Conservation (phyloP, 2,113 vertebrate genomes). For the Brachirus orientalis region DNA sequence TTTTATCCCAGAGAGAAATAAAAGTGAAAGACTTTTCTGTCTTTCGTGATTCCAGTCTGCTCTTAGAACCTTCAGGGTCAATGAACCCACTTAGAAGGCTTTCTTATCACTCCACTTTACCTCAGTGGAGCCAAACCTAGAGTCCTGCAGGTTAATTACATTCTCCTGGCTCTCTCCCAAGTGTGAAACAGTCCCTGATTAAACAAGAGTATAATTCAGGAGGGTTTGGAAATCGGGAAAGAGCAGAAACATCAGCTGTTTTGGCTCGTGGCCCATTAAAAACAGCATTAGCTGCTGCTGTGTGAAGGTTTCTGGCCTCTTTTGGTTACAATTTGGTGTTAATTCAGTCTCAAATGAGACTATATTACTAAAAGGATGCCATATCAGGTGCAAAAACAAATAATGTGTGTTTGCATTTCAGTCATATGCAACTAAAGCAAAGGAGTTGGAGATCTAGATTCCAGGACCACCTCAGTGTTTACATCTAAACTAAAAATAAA, state of each 20-base stretch:
- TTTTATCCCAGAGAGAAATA: constrained; percentile 1
- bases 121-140: neutral
- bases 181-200: constrained; percentile 37
- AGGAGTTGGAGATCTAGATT: no score
- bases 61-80: constrained; percentile 29
- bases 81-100: constrained; percentile 21
- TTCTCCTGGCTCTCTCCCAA: constrained; percentile 58
- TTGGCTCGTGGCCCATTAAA: neutral
- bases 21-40: constrained; percentile 7
- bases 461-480: no score
- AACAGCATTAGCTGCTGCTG: no score
- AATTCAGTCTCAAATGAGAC: neutral
- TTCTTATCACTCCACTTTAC: constrained; percentile 43
- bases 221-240: neutral
- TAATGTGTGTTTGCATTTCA: no score
- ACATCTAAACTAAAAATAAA: no score
- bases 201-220: constrained; percentile 15
- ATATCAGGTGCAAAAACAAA: no score
- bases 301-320: neutral
- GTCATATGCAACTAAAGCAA: no score
- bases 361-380: no score
- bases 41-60: constrained; percentile 2
- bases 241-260: neutral
- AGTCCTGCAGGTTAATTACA: constrained; percentile 69
- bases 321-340: neutral